phyloP scores from a whole-genome alignment of 35 echinoderm and acorn worm species.

The Eucidaris tribuloides region DNA sequence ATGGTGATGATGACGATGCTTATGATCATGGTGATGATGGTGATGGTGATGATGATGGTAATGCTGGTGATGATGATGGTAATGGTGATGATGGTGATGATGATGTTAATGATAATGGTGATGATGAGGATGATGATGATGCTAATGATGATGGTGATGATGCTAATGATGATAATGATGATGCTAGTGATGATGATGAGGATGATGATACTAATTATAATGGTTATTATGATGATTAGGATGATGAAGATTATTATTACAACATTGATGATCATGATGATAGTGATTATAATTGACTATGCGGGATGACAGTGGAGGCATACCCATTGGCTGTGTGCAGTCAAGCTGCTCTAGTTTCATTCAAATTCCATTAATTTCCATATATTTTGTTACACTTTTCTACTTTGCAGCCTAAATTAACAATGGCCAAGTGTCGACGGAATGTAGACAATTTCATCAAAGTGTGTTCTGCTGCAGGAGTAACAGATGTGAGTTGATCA shows the following conservation, averaged over 20 bases:
- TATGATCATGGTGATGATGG: not conserved
- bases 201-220: not conserved
- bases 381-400: no score
- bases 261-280: not conserved
- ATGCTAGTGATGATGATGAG: not conserved
- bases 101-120: not conserved
- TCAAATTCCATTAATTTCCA: no score
- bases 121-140: not conserved
- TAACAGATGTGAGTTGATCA: slow-evolving; percentile 75
- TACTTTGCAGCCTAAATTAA: slow-evolving; percentile 74
- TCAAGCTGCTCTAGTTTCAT: no score
- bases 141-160: not conserved
- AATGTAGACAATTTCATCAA: slow-evolving; percentile 97
- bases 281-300: no score
- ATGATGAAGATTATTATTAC: not conserved
- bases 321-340: no score
- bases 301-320: no score
- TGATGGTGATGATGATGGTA: not conserved
- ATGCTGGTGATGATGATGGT: not conserved
- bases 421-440: slow-evolving; percentile 77
- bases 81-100: not conserved
- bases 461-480: slow-evolving; percentile 63
- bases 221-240: not conserved
- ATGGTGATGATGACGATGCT: not conserved
- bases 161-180: no score